phyloP scores from a whole-genome alignment of 1,140 invertebrate species.

The Maniola jurtina region DNA sequence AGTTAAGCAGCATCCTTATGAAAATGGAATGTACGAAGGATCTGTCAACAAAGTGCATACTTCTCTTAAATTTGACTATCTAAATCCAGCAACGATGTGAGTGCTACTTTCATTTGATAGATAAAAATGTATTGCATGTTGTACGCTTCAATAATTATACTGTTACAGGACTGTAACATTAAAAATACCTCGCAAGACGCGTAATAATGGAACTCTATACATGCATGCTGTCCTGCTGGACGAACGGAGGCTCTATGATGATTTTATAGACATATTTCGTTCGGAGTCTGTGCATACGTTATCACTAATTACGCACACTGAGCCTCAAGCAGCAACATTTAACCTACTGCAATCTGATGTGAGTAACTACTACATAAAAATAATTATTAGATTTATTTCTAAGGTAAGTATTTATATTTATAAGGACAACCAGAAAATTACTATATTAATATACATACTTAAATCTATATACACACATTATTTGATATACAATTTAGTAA shows the following conservation, averaged over 20 bases:
- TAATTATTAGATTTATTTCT: too few relatives aligned
- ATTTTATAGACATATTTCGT: conserved; percentile 76
- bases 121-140: background rate
- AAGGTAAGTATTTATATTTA: too few relatives aligned
- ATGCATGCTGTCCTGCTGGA: conserved; percentile 82
- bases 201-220: conserved; percentile 88
- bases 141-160: conserved; percentile 18
- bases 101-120: conserved; percentile 24
- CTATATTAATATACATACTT: too few relatives aligned
- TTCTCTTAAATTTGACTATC: conserved; percentile 79
- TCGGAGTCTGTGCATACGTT: conserved; percentile 80
- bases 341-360: conserved; percentile 84
- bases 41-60: conserved; percentile 66
- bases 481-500: too few relatives aligned
- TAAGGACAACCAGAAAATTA: too few relatives aligned
- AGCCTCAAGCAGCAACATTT: conserved; percentile 87
- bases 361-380: conserved; percentile 27
- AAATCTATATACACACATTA: too few relatives aligned
- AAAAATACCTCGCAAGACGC: conserved; percentile 84
- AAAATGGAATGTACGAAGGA: conserved; percentile 46
- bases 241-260: conserved; percentile 72
- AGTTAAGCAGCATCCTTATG: conserved; percentile 70
- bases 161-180: conserved; percentile 80
- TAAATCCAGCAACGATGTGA: conserved; percentile 60
- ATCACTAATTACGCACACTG: conserved; percentile 83